Evolutionary conservation across 2,797 vertebrate species (phyloP), one percentile per base, ranked within the genome.

Genomic region (Hippocampus kuda): DNA sequence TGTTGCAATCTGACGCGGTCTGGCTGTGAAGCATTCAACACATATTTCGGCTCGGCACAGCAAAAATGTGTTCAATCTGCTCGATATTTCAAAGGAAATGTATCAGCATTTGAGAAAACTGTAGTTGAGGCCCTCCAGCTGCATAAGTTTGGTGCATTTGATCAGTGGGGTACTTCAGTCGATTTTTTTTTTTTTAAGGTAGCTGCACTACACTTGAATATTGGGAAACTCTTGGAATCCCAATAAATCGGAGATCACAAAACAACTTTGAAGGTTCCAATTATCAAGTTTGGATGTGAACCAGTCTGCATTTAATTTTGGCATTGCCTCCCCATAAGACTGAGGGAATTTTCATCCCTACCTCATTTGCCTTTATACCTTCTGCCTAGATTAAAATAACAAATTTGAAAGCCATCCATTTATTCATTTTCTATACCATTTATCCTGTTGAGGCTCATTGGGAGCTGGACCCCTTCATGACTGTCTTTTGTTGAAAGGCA

Each of bases 1-100:
- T 27, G 26, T 27, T n/a, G 41, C 41, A 24, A 22, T 24, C 41
- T 13, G 22, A 61, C 41, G 5, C 44, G 67, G 51, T 70, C 34
- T 24, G 73, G 71, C 75, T 71, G 54, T 63, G 65, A 75, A 74
- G 26, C 68, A 68, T 72, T 83, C 79, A 81, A 80, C 74, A 74
- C 71, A 41, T 78, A 77, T 80, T 62, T 70, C 74, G 70, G 74
- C 27, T 71, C 67, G 38, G 56, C 77, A 53, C 59, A 71, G 11
- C 62, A 6, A 79, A 80, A 77, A 75, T 62, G 56, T 68, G 82
- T 79, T 76, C 65, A 62, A 59, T 80, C 57, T 48, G 54, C 51
- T 61, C 71, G 65, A 71, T 77, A 71, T 79, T 81, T 76, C 18
- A 24, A 69, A 70, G 67, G 66, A 73, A 77, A 74, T 71, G 62